Evolutionary conservation across 2,797 vertebrate species (phyloP), one percentile per base, ranked within the genome.

Genomic region (Helostoma temminkii): DNA sequence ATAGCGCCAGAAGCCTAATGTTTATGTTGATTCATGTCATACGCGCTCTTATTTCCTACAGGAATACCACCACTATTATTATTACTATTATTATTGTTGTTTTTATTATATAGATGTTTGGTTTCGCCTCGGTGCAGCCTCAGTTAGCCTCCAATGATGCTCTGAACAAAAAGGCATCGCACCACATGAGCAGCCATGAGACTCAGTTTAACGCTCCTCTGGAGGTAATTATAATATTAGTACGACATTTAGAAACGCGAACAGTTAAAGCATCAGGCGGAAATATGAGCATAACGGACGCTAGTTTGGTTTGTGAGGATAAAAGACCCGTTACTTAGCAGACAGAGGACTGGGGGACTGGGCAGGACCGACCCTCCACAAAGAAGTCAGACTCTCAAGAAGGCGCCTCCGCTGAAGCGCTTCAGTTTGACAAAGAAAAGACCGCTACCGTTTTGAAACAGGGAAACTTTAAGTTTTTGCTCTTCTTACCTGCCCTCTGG

Each of bases 401-500:
- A n/a, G 53, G 59, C 71, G 55, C 54, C 46, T 28, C 55, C 42
- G 37, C 28, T 8, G 25, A 24, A 54, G 24, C 39, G 48, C 30
- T 6, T 48, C 32, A 19, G 36, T n/a, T 12, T 14, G 15, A 48
- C n/a, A 49, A 69, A 49, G 3, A 36, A 3, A 68, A 0, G 9
- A 4, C n/a, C n/a, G 1, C 9, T n/a, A n/a, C 8, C 11, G 5
- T 10, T 58, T 42, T 22, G 9, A 41, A 8, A 12, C 16, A 30
- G 22, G 64, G 6, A 19, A 56, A 48, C 5, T 22, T 12, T 1
- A 74, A 71, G 48, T 74, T 63, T 56, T 21, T 2, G 34, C 43
- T n/a, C 49, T 25, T 75, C 92, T 87, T 93, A 93, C 92, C 90
- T 93, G 81, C 85, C 83, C 81, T 84, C 59, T 76, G 56, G 47